phyloP scores from a whole-genome alignment of 2,113 vertebrate genomes.

The Amphilophus citrinellus region DNA sequence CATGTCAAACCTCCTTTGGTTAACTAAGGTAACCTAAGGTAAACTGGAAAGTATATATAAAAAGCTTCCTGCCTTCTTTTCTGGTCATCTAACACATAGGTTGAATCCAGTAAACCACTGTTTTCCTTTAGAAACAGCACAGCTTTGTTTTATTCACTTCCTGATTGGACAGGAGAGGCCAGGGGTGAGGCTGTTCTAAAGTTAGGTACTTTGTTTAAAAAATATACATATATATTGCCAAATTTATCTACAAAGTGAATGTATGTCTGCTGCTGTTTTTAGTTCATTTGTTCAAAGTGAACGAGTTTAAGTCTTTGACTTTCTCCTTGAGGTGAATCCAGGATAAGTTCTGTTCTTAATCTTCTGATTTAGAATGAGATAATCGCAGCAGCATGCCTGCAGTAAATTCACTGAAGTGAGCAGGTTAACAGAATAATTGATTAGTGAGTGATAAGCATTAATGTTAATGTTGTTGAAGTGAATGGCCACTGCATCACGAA shows the following conservation, averaged over 20 bases:
- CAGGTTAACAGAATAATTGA: slow-evolving; percentile 38
- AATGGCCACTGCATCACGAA: not conserved
- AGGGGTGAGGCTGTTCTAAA: not conserved
- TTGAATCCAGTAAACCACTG: not conserved
- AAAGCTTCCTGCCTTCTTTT: not conserved
- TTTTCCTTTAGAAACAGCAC: not conserved
- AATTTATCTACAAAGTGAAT: not conserved
- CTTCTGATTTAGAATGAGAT: slow-evolving; percentile 35
- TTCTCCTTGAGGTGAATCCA: slow-evolving; percentile 14
- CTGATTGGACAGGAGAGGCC: not conserved
- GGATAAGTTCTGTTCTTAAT: slow-evolving; percentile 38
- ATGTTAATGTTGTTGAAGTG: not conserved
- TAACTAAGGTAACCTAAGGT: not conserved
- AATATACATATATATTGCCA: too few species aligned
- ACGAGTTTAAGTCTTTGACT: not conserved
- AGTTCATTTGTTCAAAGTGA: not conserved
- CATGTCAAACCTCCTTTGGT: not conserved
- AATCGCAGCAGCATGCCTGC: slow-evolving; percentile 20
- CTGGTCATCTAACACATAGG: not conserved
- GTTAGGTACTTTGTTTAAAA: not conserved
- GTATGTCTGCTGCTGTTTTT: not conserved
- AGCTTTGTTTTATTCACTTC: not conserved
- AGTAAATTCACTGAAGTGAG: not conserved
- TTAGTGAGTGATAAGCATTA: slow-evolving; percentile 43
- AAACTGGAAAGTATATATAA: too few species aligned